These are phyloP conservation scores for Tanytarsus gracilentus DNA, from an alignment of 2,888 invertebrate species.

Conservation along the genomic window DNA sequence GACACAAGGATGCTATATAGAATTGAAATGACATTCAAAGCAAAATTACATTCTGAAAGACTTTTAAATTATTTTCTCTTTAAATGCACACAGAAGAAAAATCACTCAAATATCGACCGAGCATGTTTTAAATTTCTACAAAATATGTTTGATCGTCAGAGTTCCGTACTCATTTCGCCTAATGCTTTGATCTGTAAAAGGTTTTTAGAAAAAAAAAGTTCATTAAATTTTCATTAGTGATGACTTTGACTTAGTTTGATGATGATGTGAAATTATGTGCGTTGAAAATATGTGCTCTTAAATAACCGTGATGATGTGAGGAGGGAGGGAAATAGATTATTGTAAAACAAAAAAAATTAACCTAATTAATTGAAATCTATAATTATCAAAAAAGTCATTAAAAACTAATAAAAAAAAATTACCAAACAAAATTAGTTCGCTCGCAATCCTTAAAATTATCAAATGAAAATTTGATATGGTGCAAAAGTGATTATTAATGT, in stretches of 20 bases:
- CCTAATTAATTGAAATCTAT: too few species aligned
- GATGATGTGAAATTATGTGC: not conserved
- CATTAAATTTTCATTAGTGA: conserved; percentile 22
- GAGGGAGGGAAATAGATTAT: not conserved
- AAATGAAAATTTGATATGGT: not conserved
- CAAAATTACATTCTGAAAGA: too few species aligned
- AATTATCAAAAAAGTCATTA: too few species aligned
- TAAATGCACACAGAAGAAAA: too few species aligned
- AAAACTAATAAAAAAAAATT: not conserved
- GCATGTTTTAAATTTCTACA: not conserved
- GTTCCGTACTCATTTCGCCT: conserved; percentile 63
- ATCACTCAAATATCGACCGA: too few species aligned
- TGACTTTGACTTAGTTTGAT: not conserved
- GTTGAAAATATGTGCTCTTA: not conserved
- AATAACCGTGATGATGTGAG: conserved; percentile 10
- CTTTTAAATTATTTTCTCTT: too few species aligned
- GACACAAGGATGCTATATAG: too few species aligned
- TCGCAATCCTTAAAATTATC: not conserved
- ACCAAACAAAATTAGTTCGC: not conserved
- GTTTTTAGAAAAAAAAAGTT: not conserved
- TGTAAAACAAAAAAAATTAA: not conserved
- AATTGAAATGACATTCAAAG: too few species aligned
- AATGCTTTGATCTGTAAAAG: conserved; percentile 42
- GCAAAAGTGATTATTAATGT: not conserved
- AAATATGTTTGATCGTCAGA: conserved; percentile 46